Conservation (phyloP, 2,113 vertebrate species). For the Grammomys surdaster region DNA sequence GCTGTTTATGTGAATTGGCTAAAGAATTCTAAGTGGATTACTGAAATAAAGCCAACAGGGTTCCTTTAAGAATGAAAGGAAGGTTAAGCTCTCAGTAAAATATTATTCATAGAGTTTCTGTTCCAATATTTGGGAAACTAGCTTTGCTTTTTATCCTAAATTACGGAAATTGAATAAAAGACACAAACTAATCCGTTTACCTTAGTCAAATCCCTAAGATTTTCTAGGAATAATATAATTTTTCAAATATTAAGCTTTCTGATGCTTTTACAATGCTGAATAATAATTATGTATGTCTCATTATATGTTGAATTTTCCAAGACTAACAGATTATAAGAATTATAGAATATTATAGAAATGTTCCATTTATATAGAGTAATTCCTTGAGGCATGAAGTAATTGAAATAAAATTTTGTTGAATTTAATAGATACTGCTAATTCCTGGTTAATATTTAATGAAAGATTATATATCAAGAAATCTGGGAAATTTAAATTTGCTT, state of each 20-base stretch:
- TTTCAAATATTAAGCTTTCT: not conserved
- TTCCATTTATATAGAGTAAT: not conserved
- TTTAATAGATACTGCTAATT: not conserved
- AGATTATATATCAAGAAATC: not conserved
- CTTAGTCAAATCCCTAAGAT: not conserved
- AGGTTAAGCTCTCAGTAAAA: not conserved
- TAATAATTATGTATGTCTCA: not conserved
- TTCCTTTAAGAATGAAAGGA: not conserved
- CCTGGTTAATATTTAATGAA: constrained; percentile 14
- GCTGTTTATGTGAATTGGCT: not conserved
- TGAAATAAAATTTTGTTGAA: not conserved
- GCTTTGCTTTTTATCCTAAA: not conserved
- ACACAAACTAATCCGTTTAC: not conserved
- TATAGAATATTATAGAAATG: constrained; percentile 5
- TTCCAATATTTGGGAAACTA: not conserved
- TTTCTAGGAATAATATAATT: not conserved
- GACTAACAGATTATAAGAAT: not conserved
- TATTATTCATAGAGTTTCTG: not conserved
- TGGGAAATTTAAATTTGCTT: constrained; percentile 24
- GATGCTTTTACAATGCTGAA: not conserved
- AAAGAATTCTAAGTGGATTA: not conserved
- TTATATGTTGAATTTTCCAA: not conserved
- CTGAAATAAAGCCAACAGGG: not conserved
- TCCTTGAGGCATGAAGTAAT: not conserved
- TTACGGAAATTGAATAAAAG: constrained; percentile 12